These are phyloP conservation scores for Myrmecobius fasciatus DNA, from an alignment of 2,113 vertebrate genomes.

Conservation along the genomic window DNA sequence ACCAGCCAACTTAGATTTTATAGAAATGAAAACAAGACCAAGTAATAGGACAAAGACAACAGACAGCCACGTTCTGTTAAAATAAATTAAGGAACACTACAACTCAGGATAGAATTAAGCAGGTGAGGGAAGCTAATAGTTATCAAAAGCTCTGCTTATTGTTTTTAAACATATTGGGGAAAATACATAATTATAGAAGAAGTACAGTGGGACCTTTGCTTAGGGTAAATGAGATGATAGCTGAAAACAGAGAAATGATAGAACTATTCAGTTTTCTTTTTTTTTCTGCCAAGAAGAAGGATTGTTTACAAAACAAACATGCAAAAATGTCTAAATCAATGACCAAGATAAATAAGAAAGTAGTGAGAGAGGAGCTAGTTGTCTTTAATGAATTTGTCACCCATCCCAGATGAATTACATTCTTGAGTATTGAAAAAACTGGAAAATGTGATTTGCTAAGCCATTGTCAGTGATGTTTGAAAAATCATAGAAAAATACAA, in stretches of 20 bases:
- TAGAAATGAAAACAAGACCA: neutral
- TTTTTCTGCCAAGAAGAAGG: neutral
- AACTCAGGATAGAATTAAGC: neutral
- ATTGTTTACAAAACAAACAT: neutral
- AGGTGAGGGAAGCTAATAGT: neutral
- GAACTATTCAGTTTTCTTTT: neutral
- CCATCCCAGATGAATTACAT: neutral
- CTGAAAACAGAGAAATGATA: neutral
- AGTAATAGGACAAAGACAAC: neutral
- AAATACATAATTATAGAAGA: neutral
- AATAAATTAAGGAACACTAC: neutral
- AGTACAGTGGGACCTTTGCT: neutral
- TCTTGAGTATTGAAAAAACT: neutral
- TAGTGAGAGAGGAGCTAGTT: neutral
- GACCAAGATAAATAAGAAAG: neutral
- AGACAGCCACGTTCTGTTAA: neutral
- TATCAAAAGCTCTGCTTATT: neutral
- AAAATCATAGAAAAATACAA: neutral
- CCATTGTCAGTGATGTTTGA: neutral
- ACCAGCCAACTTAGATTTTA: neutral
- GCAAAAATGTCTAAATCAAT: neutral
- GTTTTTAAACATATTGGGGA: neutral
- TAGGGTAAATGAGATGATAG: neutral
- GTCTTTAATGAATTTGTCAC: neutral
- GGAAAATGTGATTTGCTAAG: neutral